Conservation (phyloP, 2,113 vertebrate species). For the Tragelaphus scriptus region DNA sequence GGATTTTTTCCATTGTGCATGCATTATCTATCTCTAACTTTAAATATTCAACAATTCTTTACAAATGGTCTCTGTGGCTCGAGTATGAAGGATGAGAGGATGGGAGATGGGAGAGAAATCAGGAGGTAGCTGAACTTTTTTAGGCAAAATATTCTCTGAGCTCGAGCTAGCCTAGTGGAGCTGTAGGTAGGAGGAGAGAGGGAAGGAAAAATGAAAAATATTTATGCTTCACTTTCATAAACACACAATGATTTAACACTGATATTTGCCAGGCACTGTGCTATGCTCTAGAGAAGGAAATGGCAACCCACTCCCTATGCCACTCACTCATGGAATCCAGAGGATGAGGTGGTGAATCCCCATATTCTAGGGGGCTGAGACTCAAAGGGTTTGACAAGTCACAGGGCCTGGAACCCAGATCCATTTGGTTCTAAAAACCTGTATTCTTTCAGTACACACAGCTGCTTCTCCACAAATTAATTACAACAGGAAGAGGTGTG, state of each 20-base stretch:
- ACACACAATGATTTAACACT: background rate
- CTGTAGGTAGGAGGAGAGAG: background rate
- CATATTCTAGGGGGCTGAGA: background rate
- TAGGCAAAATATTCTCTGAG: background rate
- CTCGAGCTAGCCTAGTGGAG: background rate
- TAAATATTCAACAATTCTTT: background rate
- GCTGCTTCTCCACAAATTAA: background rate
- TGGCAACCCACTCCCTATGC: too few species aligned
- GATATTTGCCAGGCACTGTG: background rate
- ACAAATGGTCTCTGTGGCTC: background rate
- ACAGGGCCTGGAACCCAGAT: background rate
- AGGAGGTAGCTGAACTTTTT: background rate
- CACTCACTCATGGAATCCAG: background rate
- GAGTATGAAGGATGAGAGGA: background rate
- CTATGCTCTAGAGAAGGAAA: background rate
- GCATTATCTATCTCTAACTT: background rate
- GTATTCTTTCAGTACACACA: background rate
- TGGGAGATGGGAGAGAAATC: background rate
- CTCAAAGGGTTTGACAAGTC: background rate
- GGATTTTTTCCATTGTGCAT: background rate
- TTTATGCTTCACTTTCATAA: background rate
- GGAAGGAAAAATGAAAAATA: background rate
- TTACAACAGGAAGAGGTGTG: background rate
- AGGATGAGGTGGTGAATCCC: background rate
- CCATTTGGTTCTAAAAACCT: background rate